Base-by-base conservation (phyloP, 1,140 invertebrate genomes). In the Temnothorax curvispinosus region DNA sequence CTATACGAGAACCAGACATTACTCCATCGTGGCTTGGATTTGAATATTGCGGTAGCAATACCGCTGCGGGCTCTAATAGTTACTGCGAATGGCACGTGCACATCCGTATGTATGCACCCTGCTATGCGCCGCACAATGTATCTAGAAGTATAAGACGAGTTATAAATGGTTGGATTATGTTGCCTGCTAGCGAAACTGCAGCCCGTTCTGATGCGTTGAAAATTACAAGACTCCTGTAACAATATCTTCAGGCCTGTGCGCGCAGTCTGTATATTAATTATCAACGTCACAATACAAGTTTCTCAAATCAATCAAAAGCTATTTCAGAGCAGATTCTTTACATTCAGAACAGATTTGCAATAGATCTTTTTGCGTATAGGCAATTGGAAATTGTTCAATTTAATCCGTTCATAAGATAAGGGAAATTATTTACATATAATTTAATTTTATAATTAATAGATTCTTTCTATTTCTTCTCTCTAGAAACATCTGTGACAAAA, bases 1-100 rank as follows among this genome's bases (percentile, higher is more conserved):
- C 95, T 94, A 94, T 94, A 94, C 90, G 89, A 89, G 87, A 92
- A 93, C 90, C 92, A 94, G 94, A 93, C 92, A 93, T 92, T 93
- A 93, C 92, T 94, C 92, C 93, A 93, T 93, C 93, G 92, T 92
- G 87, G 91, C 88, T 92, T 93, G 92, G 94, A 95, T 95, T 95
- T 94, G 94, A 94, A 95, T 95, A 95, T 95, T 94, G 92, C 94
- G 92, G 89, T 90, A 91, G 94, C 91, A 93, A 95, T 95, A 94
- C 92, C 90, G 93, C 93, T 93, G 87, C 89, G 62, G 93, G 94
- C 93, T 92, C 93, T 94, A 94, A 95, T 95, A 94, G 94, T 94
- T 94, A 93, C 93, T 92, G 91, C 92, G 93, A 95, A 93, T 93
- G 92, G 91, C 92, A 92, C 89, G 92, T 91, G 92, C 91, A 93